These are phyloP conservation scores for Platysteira castanea DNA, from an alignment of 2,113 vertebrate genomes.

Conservation along the genomic window DNA sequence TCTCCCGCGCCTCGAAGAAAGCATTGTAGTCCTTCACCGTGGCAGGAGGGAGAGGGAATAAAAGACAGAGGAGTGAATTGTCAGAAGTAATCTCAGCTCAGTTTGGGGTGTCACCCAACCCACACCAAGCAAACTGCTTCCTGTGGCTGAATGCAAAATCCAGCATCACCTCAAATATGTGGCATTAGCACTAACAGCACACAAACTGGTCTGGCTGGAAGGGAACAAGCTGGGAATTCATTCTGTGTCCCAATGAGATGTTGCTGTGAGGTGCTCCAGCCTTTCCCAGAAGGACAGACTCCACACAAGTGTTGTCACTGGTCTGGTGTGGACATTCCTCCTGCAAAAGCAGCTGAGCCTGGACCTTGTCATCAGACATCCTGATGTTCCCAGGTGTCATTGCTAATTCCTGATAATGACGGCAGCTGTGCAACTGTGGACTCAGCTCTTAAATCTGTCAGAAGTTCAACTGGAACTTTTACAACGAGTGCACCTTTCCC, in stretches of 20 bases:
- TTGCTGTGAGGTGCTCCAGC: neutral
- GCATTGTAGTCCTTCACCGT: constrained; percentile 84
- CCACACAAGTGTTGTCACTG: neutral
- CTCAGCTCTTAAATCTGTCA: neutral
- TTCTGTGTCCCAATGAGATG: neutral
- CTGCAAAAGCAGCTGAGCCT: neutral
- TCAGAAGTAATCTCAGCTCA: neutral
- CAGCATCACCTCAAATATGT: neutral
- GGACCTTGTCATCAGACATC: neutral
- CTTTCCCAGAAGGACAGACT: neutral
- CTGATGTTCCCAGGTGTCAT: neutral
- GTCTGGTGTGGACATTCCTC: neutral
- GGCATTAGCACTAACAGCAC: neutral
- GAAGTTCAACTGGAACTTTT: neutral
- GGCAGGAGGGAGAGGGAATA: neutral
- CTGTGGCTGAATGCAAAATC: rapidly evolving
- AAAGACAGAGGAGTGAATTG: neutral
- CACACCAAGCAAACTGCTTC: neutral
- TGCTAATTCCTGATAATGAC: neutral
- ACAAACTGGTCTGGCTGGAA: neutral
- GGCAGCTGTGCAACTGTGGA: neutral
- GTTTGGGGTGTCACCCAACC: neutral
- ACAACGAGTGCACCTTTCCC: neutral
- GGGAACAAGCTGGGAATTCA: neutral
- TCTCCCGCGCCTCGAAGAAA: constrained; percentile 95